Evolutionary conservation across 2,888 invertebrate species (phyloP).

Genomic region (Leptopilina myrica): DNA sequence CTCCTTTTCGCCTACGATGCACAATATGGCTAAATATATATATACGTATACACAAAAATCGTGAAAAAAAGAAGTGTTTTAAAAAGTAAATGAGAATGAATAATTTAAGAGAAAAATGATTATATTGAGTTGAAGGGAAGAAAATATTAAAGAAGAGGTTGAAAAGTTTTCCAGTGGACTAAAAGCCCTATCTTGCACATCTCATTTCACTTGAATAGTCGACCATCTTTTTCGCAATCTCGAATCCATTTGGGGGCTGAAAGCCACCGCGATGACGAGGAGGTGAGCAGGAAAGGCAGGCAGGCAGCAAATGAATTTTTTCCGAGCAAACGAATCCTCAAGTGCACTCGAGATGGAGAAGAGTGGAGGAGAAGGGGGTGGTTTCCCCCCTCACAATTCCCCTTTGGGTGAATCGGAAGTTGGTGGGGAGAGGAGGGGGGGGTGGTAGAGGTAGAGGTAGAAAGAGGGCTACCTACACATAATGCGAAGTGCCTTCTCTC

Average conservation of each 20-base stretch:
- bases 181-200: slow-evolving; percentile 38
- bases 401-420: slow-evolving; percentile 42
- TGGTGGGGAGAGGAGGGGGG: too few relatives aligned
- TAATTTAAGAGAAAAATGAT: background rate
- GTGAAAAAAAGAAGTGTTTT: background rate
- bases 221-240: slow-evolving; percentile 39
- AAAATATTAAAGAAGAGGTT: background rate
- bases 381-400: too few relatives aligned
- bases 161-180: slow-evolving; percentile 18
- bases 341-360: slow-evolving; percentile 62
- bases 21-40: too few relatives aligned
- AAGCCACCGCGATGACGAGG: slow-evolving; percentile 42
- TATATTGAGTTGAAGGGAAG: slow-evolving; percentile 1
- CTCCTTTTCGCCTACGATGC: too few relatives aligned
- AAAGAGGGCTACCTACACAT: slow-evolving; percentile 63
- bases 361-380: too few relatives aligned
- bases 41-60: too few relatives aligned
- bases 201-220: slow-evolving; percentile 36
- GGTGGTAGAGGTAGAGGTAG: too few relatives aligned
- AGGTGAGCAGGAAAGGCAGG: slow-evolving; percentile 54
- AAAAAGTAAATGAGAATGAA: slow-evolving; percentile 3
- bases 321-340: slow-evolving; percentile 69
- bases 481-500: slow-evolving; percentile 67
- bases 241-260: slow-evolving; percentile 28
- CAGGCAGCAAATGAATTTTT: slow-evolving; percentile 70